These are phyloP conservation scores for Micrastur ruficollis DNA, from an alignment of 2,797 vertebrate genomes.

Conservation along the genomic window DNA sequence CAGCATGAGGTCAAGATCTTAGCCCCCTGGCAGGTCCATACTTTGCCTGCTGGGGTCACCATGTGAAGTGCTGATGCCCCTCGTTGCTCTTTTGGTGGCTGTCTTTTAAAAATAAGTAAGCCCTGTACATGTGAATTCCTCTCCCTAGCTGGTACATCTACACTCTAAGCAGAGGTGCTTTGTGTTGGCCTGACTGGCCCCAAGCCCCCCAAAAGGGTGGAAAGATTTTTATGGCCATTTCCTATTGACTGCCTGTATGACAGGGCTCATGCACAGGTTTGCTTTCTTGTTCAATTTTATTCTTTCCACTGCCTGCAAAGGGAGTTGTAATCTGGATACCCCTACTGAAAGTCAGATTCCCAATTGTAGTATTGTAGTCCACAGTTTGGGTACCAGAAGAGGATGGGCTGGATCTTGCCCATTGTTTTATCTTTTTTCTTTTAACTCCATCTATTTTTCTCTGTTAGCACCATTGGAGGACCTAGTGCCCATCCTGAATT, in stretches of 20 bases:
- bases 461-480: neutral
- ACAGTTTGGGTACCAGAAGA: neutral
- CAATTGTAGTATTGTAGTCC: neutral
- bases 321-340: neutral
- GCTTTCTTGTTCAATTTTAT: neutral
- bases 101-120: neutral
- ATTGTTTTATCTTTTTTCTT: neutral
- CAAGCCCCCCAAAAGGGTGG: neutral
- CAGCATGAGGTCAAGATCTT: neutral
- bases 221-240: neutral
- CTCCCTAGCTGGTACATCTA: neutral
- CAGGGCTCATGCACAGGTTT: neutral
- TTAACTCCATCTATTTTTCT: neutral
- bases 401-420: neutral
- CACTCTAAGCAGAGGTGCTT: neutral
- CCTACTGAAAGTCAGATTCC: neutral
- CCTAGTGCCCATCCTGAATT: neutral
- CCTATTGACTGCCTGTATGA: neutral
- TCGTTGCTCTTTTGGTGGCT: neutral
- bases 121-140: accelerated
- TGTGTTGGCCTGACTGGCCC: neutral
- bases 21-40: neutral
- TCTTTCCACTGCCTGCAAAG: neutral
- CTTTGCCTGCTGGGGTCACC: neutral
- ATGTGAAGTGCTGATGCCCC: neutral